phyloP scores from a whole-genome alignment of 2,888 invertebrate genomes.

The Carcina quercana region DNA sequence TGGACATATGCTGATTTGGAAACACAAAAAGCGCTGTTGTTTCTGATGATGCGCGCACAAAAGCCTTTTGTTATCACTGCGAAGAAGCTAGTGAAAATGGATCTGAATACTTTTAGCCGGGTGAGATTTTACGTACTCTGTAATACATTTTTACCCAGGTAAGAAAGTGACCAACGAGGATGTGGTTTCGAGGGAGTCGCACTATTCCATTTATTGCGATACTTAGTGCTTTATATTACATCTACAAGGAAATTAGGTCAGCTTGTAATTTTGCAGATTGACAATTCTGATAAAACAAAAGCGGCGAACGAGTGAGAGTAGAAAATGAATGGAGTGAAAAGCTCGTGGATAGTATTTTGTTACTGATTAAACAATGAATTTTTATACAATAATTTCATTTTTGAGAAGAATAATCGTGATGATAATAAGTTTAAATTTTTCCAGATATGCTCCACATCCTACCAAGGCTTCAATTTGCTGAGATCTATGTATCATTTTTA shows the following conservation, averaged over 20 bases:
- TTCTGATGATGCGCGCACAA: slow-evolving; percentile 47
- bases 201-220: neutral
- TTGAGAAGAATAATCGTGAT: slow-evolving; percentile 1
- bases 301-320: neutral
- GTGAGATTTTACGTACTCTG: slow-evolving; percentile 29
- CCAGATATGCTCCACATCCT: slow-evolving; percentile 59
- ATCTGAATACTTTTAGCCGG: slow-evolving; percentile 48
- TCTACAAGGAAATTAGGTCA: neutral
- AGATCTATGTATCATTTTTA: slow-evolving; percentile 32
- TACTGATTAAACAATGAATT: neutral
- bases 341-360: neutral
- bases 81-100: slow-evolving; percentile 49
- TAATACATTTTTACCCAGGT: neutral
- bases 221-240: neutral
- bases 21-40: slow-evolving; percentile 38
- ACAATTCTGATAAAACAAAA: neutral
- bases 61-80: slow-evolving; percentile 49
- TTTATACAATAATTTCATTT: neutral
- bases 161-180: neutral
- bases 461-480: slow-evolving; percentile 54
- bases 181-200: neutral
- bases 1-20: slow-evolving; percentile 44
- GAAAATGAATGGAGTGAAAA: neutral
- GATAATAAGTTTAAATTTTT: slow-evolving; percentile 22
- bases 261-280: neutral